These are phyloP conservation scores for Tenthredo mesomela DNA, from an alignment of 2,888 invertebrate species.

Conservation along the genomic window DNA sequence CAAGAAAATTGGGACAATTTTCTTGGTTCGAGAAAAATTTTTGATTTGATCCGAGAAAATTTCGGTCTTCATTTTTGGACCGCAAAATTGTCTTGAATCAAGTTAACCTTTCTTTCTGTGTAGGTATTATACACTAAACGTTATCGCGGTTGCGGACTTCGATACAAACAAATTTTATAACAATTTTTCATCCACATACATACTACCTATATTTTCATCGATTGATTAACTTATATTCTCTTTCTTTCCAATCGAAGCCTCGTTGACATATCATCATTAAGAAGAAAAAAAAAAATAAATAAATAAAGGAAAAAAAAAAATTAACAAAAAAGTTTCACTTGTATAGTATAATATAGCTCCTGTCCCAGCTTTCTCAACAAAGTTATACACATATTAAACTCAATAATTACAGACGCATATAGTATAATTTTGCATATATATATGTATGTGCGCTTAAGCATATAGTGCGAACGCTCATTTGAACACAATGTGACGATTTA, in stretches of 20 bases:
- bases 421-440: neutral
- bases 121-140: neutral
- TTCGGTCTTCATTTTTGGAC: no score
- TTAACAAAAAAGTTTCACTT: neutral
- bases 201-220: neutral
- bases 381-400: neutral
- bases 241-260: neutral
- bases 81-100: no score
- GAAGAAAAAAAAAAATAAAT: no score
- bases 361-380: neutral
- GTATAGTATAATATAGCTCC: neutral
- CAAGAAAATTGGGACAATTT: no score
- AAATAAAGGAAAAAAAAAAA: neutral
- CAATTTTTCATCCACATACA: neutral
- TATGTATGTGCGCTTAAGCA: neutral
- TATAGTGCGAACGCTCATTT: slow-evolving; percentile 4
- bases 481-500: slow-evolving; percentile 35
- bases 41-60: no score
- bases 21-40: no score
- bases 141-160: neutral
- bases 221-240: neutral
- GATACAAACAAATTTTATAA: neutral
- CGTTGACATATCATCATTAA: neutral
- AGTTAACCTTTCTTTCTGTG: no score
- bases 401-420: neutral